Conservation (phyloP, 2,113 vertebrate species). For the Ibidorhyncha struthersii region DNA sequence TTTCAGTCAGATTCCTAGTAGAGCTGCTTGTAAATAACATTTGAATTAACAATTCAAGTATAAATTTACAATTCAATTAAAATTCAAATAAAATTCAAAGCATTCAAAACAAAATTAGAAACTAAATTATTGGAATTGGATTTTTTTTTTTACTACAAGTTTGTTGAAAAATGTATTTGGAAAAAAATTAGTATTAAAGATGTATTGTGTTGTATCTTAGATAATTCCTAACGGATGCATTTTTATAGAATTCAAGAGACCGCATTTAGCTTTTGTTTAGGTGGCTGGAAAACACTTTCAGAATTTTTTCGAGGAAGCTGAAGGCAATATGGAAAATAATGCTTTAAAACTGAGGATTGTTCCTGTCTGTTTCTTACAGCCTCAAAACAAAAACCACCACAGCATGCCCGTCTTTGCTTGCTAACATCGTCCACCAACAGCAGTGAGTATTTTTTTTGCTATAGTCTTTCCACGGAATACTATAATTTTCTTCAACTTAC, state of each 20-base stretch:
- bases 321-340: conserved; percentile 48
- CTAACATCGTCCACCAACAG: background rate
- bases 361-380: conserved; percentile 77
- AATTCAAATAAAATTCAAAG: background rate
- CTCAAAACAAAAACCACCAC: conserved; percentile 70
- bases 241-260: background rate
- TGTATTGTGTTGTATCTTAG: background rate
- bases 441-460: background rate
- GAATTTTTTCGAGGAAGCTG: conserved; percentile 56
- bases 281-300: conserved; percentile 71
- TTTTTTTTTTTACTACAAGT: background rate
- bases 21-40: background rate
- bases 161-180: background rate
- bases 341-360: conserved; percentile 73
- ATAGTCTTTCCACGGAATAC: background rate
- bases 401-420: background rate
- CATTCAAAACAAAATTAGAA: background rate
- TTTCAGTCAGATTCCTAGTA: background rate
- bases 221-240: background rate
- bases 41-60: background rate
- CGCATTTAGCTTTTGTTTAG: conserved; percentile 41
- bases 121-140: background rate
- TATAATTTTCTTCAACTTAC: background rate
- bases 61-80: background rate
- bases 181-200: background rate